Conservation (phyloP, 2,888 invertebrate species). For the Emesis furor region DNA sequence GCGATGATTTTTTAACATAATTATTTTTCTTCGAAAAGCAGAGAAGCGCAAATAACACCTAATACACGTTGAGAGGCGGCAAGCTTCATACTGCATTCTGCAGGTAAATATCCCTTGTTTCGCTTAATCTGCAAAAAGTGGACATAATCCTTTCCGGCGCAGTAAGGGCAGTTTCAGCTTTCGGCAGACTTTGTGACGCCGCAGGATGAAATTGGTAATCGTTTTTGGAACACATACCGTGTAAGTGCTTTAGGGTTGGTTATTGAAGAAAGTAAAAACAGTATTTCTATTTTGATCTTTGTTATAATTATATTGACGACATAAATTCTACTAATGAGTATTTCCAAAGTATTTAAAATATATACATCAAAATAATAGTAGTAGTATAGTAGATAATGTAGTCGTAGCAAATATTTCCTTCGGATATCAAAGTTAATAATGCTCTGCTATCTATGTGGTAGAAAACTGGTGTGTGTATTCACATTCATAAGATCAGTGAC, state of each 20-base stretch:
- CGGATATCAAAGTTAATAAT: too few species aligned
- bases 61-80: neutral
- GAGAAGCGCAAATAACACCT: conserved; percentile 11
- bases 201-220: conserved; percentile 85
- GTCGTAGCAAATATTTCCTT: too few species aligned
- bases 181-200: conserved; percentile 88
- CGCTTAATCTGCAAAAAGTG: conserved; percentile 86
- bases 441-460: too few species aligned
- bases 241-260: conserved; percentile 84
- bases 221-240: conserved; percentile 80
- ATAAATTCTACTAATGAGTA: too few species aligned
- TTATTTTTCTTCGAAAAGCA: conserved; percentile 6
- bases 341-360: too few species aligned
- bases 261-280: conserved; percentile 14
- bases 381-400: too few species aligned
- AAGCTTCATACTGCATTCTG: conserved; percentile 40
- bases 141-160: conserved; percentile 88
- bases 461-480: too few species aligned
- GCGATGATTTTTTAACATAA: neutral
- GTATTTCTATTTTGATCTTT: neutral
- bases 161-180: conserved; percentile 79
- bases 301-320: too few species aligned
- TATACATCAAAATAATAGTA: too few species aligned
- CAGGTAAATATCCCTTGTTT: conserved; percentile 78
- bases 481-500: too few species aligned